These are phyloP conservation scores for Oryzias curvinotus DNA, from an alignment of 2,113 vertebrate species.

Conservation along the genomic window DNA sequence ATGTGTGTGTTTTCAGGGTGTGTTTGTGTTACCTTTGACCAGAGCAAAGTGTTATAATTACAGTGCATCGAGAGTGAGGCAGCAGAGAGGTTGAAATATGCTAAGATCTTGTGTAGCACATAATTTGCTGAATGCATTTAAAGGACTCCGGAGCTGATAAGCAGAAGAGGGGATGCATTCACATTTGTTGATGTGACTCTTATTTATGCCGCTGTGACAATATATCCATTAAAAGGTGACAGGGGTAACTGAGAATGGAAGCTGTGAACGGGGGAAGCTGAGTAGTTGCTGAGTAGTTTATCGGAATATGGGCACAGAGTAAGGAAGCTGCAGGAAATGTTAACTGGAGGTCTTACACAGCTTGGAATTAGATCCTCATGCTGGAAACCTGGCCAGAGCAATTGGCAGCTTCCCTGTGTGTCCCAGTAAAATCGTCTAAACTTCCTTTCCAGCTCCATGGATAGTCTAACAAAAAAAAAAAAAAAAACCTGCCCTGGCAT, in stretches of 20 bases:
- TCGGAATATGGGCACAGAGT: conserved; percentile 21
- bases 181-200: background rate
- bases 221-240: conserved; percentile 4
- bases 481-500: conserved; percentile 11
- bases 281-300: conserved; percentile 9
- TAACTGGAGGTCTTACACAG: conserved; percentile 48
- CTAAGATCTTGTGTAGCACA: conserved; percentile 1
- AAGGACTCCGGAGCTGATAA: conserved; percentile 9
- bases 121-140: background rate
- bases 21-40: background rate
- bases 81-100: conserved; percentile 2
- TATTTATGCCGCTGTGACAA: background rate
- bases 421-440: conserved; percentile 51
- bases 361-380: conserved; percentile 58
- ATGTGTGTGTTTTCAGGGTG: background rate
- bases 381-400: conserved; percentile 49
- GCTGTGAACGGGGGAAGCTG: background rate
- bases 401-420: conserved; percentile 45
- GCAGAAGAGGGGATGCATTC: conserved; percentile 1
- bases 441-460: conserved; percentile 34
- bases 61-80: background rate
- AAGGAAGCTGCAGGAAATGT: conserved; percentile 30
- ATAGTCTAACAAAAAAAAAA: conserved; percentile 38
- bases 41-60: conserved; percentile 10
- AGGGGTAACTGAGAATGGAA: background rate